phyloP scores from a whole-genome alignment of 2,797 vertebrate species.

The Bradypodion ventrale region DNA sequence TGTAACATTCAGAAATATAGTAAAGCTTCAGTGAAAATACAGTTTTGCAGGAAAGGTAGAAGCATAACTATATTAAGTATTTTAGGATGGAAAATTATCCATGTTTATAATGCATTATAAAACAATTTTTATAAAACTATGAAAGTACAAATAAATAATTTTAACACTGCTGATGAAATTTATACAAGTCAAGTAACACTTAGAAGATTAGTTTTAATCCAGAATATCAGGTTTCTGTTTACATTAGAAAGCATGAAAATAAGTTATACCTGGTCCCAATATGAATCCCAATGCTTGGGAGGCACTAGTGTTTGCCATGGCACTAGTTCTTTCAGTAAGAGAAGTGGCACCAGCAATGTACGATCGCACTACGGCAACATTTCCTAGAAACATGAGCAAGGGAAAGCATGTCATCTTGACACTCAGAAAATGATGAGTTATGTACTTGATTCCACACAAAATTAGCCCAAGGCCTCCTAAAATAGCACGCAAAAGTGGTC shows the following conservation, averaged over 20 bases:
- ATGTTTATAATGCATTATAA: no score
- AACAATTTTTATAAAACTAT: no score
- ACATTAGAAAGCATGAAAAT: not conserved
- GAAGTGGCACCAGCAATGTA: slow-evolving; percentile 95
- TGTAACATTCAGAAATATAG: no score
- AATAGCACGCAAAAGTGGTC: not conserved
- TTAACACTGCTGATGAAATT: slow-evolving; percentile 12
- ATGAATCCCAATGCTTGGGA: slow-evolving; percentile 96
- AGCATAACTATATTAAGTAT: no score
- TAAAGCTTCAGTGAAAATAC: no score
- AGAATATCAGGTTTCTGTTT: not conserved
- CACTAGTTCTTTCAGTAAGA: slow-evolving; percentile 87
- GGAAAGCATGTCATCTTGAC: not conserved
- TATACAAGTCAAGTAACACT: not conserved
- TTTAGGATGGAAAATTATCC: no score
- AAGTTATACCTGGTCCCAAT: slow-evolving; percentile 88
- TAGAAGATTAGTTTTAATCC: not conserved
- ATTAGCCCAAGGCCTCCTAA: not conserved
- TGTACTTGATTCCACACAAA: not conserved
- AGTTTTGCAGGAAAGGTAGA: no score
- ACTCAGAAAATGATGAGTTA: not conserved
- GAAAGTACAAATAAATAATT: not conserved
- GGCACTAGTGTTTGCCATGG: slow-evolving; percentile 96
- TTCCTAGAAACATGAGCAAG: slow-evolving; percentile 78
- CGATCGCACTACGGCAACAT: slow-evolving; percentile 91